Percentiles rank a stretch among this genome's conserved stretches.
Conservation (phyloP, 2,113 vertebrate species). For the Engystomops pustulosus region DNA sequence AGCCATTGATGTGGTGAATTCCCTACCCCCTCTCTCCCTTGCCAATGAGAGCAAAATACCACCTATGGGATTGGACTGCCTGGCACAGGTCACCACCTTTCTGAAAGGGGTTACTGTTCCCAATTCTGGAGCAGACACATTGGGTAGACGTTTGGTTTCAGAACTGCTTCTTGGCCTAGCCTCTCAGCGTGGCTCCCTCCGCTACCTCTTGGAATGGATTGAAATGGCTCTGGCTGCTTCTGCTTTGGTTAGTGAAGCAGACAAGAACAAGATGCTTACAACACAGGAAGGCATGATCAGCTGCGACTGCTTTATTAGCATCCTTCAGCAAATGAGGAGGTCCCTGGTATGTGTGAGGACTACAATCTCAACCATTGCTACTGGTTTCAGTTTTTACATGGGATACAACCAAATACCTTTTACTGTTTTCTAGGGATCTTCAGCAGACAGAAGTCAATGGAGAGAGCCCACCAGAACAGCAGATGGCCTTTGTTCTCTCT, state of each 20-base stretch:
- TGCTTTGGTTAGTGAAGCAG: slow-evolving; percentile 86
- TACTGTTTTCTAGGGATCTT: slow-evolving; percentile 82
- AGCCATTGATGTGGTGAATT: slow-evolving; percentile 93
- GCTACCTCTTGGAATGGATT: slow-evolving; percentile 87
- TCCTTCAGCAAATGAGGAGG: slow-evolving; percentile 90
- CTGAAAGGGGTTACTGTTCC: slow-evolving; percentile 96
- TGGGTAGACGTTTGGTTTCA: slow-evolving; percentile 90
- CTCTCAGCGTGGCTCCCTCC: slow-evolving; percentile 90
- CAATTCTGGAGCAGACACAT: slow-evolving; percentile 91
- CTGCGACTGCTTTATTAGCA: slow-evolving; percentile 96
- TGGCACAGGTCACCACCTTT: slow-evolving; percentile 93
- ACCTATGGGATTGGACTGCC: slow-evolving; percentile 95
- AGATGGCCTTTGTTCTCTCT: slow-evolving; percentile 91
- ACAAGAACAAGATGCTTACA: slow-evolving; percentile 78
- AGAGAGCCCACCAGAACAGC: slow-evolving; percentile 89
- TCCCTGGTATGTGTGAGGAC: slow-evolving; percentile 39
- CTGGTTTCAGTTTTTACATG: background rate
- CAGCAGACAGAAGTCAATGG: slow-evolving; percentile 95
- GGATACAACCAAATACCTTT: too few relatives aligned
- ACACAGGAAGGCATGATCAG: slow-evolving; percentile 91
- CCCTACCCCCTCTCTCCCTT: slow-evolving; percentile 89
- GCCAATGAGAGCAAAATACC: slow-evolving; percentile 98
- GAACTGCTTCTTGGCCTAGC: slow-evolving; percentile 93
- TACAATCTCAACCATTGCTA: background rate
- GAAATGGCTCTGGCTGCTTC: slow-evolving; percentile 95